Percentiles rank a stretch among this genome's conserved stretches.
Evolutionary conservation across 2,797 vertebrate species (phyloP).

Genomic region (Odontamblyopus lacepedii): DNA sequence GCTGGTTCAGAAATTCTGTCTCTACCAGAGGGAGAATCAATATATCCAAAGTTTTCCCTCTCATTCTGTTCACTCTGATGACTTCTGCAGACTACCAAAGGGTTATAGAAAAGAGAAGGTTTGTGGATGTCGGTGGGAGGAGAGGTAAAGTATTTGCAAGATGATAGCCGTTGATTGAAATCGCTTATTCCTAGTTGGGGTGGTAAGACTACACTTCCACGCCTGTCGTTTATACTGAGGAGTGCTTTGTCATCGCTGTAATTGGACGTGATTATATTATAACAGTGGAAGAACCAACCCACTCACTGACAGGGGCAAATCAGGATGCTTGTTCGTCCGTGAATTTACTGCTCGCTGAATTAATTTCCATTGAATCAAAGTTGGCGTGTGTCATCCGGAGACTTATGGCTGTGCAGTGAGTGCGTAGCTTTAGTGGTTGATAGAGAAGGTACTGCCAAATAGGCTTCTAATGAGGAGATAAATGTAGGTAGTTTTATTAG

Average conservation of each 20-base stretch:
- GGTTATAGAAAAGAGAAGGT: conserved; percentile 50
- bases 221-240: conserved; percentile 44
- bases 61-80: conserved; percentile 59
- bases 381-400: conserved; percentile 34
- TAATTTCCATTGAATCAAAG: conserved; percentile 57
- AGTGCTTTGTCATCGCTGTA: conserved; percentile 59
- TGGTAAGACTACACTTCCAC: conserved; percentile 59
- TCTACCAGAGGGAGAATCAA: conserved; percentile 54
- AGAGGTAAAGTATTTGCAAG: conserved; percentile 31
- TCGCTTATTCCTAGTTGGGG: conserved; percentile 37
- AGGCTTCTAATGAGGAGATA: conserved; percentile 1
- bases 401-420: conserved; percentile 26
- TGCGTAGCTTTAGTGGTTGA: conserved; percentile 21
- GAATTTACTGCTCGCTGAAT: conserved; percentile 63
- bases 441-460: conserved; percentile 29
- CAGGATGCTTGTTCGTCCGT: conserved; percentile 43
- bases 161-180: conserved; percentile 43
- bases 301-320: conserved; percentile 47
- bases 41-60: conserved; percentile 56
- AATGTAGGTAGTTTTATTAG: conserved; percentile 11
- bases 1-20: conserved; percentile 45
- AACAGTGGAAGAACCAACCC: conserved; percentile 53
- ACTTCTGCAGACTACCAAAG: conserved; percentile 61
- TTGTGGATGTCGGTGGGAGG: conserved; percentile 15
- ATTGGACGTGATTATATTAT: conserved; percentile 68